phyloP scores from a whole-genome alignment of 2,888 invertebrate species.

The Nomada ruficornis region DNA sequence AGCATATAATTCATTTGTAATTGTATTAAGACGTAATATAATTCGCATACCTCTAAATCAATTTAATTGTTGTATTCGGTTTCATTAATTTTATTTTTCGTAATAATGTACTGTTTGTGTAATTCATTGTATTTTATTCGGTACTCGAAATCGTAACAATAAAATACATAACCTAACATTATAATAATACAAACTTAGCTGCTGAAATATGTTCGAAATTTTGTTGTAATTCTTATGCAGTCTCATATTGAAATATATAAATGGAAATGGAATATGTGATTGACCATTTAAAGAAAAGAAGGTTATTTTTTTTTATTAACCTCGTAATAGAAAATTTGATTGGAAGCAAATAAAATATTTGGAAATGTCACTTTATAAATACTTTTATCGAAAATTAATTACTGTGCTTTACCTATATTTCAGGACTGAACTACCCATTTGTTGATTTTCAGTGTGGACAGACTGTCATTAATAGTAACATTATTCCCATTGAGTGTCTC shows the following conservation, averaged over 20 bases:
- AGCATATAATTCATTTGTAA: too few relatives aligned
- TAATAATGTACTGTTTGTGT: background rate
- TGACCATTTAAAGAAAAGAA: too few relatives aligned
- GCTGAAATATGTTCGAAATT: background rate
- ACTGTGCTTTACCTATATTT: conserved; percentile 17
- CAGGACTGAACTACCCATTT: conserved; percentile 24
- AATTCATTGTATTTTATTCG: background rate
- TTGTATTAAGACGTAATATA: background rate
- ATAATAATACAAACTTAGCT: background rate
- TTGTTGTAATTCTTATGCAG: background rate
- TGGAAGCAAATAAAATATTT: too few relatives aligned
- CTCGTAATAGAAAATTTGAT: too few relatives aligned
- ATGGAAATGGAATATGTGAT: background rate
- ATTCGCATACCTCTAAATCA: background rate
- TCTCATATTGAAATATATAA: background rate
- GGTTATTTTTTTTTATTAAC: too few relatives aligned
- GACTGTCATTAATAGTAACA: conserved; percentile 13
- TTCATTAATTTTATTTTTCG: conserved; percentile 2
- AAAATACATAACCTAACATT: conserved; percentile 22
- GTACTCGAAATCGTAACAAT: background rate
- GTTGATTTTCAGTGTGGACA: conserved; percentile 12
- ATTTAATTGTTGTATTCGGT: background rate
- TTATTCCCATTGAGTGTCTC: background rate
- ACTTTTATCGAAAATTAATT: conserved; percentile 1
- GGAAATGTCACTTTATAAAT: background rate